phyloP scores from a whole-genome alignment of 1,140 invertebrate species.

The Venturia canescens region DNA sequence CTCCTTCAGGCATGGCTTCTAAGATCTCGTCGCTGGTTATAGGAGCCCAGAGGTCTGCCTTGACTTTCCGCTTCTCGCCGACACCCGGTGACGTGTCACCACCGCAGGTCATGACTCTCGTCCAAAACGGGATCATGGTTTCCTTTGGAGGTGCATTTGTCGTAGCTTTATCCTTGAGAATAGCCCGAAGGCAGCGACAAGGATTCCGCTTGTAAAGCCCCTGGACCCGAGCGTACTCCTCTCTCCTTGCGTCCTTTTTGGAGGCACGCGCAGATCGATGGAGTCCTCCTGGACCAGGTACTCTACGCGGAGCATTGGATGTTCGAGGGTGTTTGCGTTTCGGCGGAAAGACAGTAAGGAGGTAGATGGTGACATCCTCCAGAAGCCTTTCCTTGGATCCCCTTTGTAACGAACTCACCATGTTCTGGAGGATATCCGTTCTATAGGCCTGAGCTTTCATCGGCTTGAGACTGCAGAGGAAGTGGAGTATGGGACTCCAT shows the following conservation, averaged over 20 bases:
- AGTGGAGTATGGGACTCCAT: too few species aligned
- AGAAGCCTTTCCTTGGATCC: too few species aligned
- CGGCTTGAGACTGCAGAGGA: too few species aligned
- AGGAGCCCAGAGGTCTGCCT: slow-evolving; percentile 30
- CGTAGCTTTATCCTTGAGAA: background rate
- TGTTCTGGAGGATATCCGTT: too few species aligned
- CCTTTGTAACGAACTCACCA: too few species aligned
- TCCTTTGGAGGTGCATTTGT: background rate
- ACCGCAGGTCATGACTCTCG: background rate
- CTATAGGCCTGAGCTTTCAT: too few species aligned
- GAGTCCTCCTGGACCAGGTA: too few species aligned
- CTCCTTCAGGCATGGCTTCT: background rate
- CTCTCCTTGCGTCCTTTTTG: background rate
- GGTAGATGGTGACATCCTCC: too few species aligned
- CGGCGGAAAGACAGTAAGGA: too few species aligned
- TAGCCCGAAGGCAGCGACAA: background rate
- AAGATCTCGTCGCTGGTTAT: slow-evolving; percentile 10
- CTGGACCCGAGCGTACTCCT: background rate
- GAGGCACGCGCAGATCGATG: too few species aligned
- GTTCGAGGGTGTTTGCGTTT: too few species aligned
- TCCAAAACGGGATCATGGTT: slow-evolving; percentile 12
- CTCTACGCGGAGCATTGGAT: too few species aligned
- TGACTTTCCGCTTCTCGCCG: slow-evolving; percentile 32
- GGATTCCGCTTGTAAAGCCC: background rate
- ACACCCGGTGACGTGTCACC: slow-evolving; percentile 8